phyloP scores from a whole-genome alignment of 2,113 vertebrate species.

The Carassius carassius region DNA sequence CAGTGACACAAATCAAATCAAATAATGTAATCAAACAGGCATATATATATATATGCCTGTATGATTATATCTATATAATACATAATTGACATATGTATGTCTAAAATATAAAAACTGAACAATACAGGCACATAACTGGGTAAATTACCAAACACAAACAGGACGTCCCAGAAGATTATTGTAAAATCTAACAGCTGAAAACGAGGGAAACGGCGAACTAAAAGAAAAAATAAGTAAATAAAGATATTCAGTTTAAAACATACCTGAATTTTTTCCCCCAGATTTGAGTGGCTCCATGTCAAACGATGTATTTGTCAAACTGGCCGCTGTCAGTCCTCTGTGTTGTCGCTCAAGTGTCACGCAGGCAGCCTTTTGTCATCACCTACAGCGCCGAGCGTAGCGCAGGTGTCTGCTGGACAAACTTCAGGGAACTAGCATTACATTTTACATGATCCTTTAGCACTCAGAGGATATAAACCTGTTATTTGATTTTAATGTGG shows the following conservation, averaged over 20 bases:
- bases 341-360: slow-evolving; percentile 6
- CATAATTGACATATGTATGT: too few relatives aligned
- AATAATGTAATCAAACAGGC: too few relatives aligned
- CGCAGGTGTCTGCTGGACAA: too few relatives aligned
- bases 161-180: not conserved
- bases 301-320: not conserved
- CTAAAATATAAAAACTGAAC: not conserved
- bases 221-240: not conserved
- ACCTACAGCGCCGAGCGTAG: too few relatives aligned
- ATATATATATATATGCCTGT: too few relatives aligned
- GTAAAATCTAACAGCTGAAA: not conserved
- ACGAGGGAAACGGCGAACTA: not conserved
- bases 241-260: not conserved
- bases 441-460: not conserved
- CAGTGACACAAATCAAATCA: too few relatives aligned
- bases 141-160: not conserved
- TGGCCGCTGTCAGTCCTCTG: not conserved
- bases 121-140: not conserved
- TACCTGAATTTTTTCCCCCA: slow-evolving; percentile 13
- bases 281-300: slow-evolving; percentile 29
- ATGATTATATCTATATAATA: too few relatives aligned
- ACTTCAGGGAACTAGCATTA: not conserved
- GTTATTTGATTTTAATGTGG: not conserved
- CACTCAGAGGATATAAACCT: not conserved
- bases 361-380: slow-evolving; percentile 7